Base-by-base conservation (phyloP, 2,888 invertebrate species). In the Sinopyrophorus schimmeli region DNA sequence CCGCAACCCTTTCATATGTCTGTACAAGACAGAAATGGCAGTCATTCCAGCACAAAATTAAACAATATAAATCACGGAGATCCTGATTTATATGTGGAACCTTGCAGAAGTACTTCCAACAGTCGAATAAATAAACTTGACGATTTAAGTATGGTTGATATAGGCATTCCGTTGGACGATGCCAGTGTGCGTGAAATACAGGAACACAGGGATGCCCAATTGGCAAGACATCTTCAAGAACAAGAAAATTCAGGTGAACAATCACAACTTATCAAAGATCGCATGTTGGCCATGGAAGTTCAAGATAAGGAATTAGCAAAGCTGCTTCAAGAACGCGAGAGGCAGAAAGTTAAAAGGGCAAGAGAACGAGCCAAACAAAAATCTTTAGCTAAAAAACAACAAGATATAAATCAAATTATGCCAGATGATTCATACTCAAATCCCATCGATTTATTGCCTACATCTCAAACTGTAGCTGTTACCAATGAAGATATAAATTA, bases 261-360 rank as follows among this genome's bases (percentile, higher is more conserved):
- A 44, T 76, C 80, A 9, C 71, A 77, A 53, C 71, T 80, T 48
- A 66, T 69, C 63, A 67, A 74, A 15, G 86, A 86, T 71, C 77
- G 84, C 54, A 76, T 84, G 62, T 67, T 87, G 54, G 88, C 88
- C 1, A 86, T 88, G 60, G 88, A 89, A 72, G 87, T 86, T 1
- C 88, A 89, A 69, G 89, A 89, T 65, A 83, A 86, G 52, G 89
- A 89, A 69, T 69, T 89, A 35, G 89, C 89, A 1, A 81, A 83
- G 67, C 79, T 88, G 75, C 70, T 89, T 30, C 88, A 89, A 68
- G 88, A 88, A 66, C 75, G 82, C 61, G 88, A 89, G 69, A 79
- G 83, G 59, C 83, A 83, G 10, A 84, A 85, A 68, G 81, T 83
- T 1, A 81, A 81, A 61, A 76, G 86, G 53, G 86, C 86, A 4